Evolutionary conservation across 2,888 invertebrate species (phyloP), one percentile per base, ranked within the genome.

Genomic region (Cephus rjabovi): DNA sequence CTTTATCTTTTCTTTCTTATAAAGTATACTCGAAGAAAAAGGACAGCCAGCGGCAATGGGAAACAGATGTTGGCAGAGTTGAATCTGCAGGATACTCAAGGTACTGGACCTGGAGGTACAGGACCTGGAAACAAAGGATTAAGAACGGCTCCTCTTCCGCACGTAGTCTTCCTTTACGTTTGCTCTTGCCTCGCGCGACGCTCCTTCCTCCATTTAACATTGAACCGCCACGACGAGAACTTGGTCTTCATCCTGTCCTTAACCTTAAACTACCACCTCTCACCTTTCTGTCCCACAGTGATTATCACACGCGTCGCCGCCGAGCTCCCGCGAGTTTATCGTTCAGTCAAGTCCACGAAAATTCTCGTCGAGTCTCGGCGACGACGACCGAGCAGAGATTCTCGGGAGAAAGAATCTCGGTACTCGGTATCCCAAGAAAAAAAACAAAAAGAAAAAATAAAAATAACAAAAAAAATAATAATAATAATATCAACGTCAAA

Each of bases 41-140:
- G 90, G 90, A 89, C 87, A 89, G 89, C 89, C 88, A 90, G 88
- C 88, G 88, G 87, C 88, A 86, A 85, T 86, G 84, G 86, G 83
- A 85, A 89, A 88, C 87, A 86, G 86, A 78, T 88, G 85, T 89
- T 88, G 86, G 85, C 90, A 89, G 89, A 90, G 89, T 89, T 87
- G 87, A 88, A 85, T 90, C 90, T 90, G 90, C 90, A 90, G 90
- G 90, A 90, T 89, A 86, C 89, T 89, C 88, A 86, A 84, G 89
- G 89, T 88, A 88, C 90, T 90, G 90, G 90, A 88, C 91, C 91
- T 91, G 90, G 91, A 91, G 89, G 85, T 40, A 86, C 91, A 91
- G 90, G 91, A 91, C 91, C 91, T 91, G 91, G 91, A 91, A 91
- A 91, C 86, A 91, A 91, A 91, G 91, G 91, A 90, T 90, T 91